Evolutionary conservation across 2,888 invertebrate species (phyloP).

Genomic region (Phortica magna): DNA sequence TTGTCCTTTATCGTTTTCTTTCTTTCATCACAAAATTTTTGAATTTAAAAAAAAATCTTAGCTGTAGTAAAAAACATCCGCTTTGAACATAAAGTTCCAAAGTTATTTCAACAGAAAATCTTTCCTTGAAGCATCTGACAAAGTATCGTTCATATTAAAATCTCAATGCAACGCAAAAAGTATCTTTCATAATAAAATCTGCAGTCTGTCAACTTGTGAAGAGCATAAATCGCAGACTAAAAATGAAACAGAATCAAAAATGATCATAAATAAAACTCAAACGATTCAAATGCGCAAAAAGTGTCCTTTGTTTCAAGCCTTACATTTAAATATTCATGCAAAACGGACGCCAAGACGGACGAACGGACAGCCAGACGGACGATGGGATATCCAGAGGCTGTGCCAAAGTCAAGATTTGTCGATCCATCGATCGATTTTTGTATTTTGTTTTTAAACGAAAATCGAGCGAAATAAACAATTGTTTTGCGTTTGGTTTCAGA

Average conservation of each 20-base stretch:
- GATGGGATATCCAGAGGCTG: too few relatives aligned
- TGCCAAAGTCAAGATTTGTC: background rate
- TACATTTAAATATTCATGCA: conserved; percentile 32
- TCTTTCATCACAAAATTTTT: too few relatives aligned
- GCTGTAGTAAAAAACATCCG: too few relatives aligned
- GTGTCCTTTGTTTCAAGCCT: conserved; percentile 23
- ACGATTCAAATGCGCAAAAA: background rate
- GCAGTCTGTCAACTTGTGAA: background rate
- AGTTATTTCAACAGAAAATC: too few relatives aligned
- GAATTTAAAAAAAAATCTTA: too few relatives aligned
- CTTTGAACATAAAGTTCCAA: too few relatives aligned
- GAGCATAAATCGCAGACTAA: conserved; percentile 18
- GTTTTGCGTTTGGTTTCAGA: conserved; percentile 17
- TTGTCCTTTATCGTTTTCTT: too few relatives aligned
- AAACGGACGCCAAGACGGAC: background rate
- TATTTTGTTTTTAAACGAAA: conserved; percentile 4
- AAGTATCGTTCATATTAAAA: background rate
- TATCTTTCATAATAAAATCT: conserved; percentile 22
- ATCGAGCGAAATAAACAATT: conserved; percentile 21
- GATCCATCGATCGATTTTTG: conserved; percentile 24
- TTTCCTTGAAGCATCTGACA: too few relatives aligned
- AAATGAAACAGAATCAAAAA: background rate
- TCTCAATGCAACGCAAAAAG: background rate
- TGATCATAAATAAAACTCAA: background rate
- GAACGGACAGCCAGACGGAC: background rate